Base-by-base conservation (phyloP, 2,888 invertebrate genomes). In the Drosophila paramelanica region DNA sequence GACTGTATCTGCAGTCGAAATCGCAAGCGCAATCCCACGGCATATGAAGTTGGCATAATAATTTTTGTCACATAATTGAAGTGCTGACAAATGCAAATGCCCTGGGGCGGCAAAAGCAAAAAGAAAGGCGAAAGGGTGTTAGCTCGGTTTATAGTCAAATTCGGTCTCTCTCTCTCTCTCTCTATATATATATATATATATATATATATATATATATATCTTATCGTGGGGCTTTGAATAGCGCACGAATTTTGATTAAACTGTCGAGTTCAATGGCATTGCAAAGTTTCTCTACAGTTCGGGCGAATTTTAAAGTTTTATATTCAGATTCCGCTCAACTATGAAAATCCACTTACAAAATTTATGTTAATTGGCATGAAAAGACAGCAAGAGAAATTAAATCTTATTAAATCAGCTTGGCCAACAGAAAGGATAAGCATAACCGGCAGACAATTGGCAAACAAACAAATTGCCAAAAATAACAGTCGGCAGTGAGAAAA, bases 401-500 rank as follows among this genome's bases (percentile, higher is more conserved):
- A 87, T 75, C 81, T 81, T 88, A 84, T 88, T 79, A 86, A 77
- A 78, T 77, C 71, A 71, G 67, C 56, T 50, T 65, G 79, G 71
- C 67, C 67, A 71, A 58, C 73, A 69, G 64, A 75, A 73, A 67
- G 73, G 67, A 67, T 67, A 74, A 76, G 67, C 71, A 83, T 80
- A 84, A 77, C 79, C 77, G 79, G 73, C 88, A 89, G 88, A 88
- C 88, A 88, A 88, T 89, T 79, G 84, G 81, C 88, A 89, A 89
- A 88, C 88, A 88, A 88, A 88, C 82, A 85, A 76, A 82, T 81
- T 81, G 78, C 85, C 82, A 85, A 80, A 83, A 84, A 87, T 77
- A 79, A 79, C 79, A 81, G 66, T 67, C 55, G 66, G 60, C 69
- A 68, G 65, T 67, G 71, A 59, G 68, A 67, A 76, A 66, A 70